A percentile compares a stretch with the other conserved stretches of the same genome.
Conservation (phyloP, 2,888 invertebrate genomes). For the Epinotia demarniana region DNA sequence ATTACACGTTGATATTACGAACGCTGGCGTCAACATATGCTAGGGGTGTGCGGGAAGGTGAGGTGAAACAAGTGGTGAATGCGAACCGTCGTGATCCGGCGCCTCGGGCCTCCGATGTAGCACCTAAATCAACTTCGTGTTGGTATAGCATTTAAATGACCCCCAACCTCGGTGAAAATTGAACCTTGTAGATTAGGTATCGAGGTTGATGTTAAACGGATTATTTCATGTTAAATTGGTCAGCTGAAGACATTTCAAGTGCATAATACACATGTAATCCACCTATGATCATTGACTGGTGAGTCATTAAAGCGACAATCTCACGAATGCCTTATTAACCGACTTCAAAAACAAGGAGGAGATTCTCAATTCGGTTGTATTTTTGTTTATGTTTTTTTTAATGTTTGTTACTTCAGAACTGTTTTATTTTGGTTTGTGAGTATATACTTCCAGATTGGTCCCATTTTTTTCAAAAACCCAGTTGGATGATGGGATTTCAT, state of each 20-base stretch:
- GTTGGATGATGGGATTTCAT: too few species aligned
- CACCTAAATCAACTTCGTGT: constrained; percentile 23
- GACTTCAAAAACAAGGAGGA: too few species aligned
- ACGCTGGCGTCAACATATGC: not conserved
- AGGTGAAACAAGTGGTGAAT: not conserved
- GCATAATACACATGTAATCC: not conserved
- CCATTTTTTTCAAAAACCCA: too few species aligned
- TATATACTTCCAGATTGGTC: too few species aligned
- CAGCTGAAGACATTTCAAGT: not conserved
- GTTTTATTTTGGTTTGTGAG: too few species aligned
- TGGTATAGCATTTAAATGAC: not conserved
- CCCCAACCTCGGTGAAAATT: not conserved
- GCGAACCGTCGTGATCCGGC: constrained; percentile 10
- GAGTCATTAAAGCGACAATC: not conserved
- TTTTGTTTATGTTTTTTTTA: too few species aligned
- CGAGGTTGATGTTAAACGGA: not conserved
- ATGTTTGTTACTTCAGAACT: too few species aligned
- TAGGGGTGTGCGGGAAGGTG: not conserved
- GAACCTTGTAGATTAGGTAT: not conserved
- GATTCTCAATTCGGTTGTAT: too few species aligned
- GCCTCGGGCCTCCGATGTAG: constrained; percentile 16
- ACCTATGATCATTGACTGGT: not conserved
- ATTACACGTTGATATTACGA: not conserved
- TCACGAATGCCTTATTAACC: not conserved
- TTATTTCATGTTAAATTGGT: not conserved